Evolutionary conservation across 2,888 invertebrate species (phyloP).

Genomic region (Herminia tarsipennalis): DNA sequence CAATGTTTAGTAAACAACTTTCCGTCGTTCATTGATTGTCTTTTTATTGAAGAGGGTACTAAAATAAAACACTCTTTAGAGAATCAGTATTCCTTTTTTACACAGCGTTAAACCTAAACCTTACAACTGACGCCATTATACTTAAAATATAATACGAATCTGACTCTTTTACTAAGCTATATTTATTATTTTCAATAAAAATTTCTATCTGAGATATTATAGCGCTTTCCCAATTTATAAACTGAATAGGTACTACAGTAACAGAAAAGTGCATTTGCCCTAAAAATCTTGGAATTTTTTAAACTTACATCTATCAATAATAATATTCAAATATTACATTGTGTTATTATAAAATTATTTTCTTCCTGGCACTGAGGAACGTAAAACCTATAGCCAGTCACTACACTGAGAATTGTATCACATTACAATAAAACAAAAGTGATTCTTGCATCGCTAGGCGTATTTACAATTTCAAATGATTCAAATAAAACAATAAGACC

Average conservation of each 20-base stretch:
- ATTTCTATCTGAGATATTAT: slow-evolving; percentile 72
- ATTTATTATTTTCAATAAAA: slow-evolving; percentile 64
- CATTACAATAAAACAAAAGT: slow-evolving; percentile 29
- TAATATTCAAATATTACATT: slow-evolving; percentile 62
- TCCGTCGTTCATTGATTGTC: too few relatives aligned
- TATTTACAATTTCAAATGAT: slow-evolving; percentile 59
- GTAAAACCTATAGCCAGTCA: slow-evolving; percentile 38
- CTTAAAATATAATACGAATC: slow-evolving; percentile 83
- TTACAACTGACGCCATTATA: slow-evolving; percentile 70
- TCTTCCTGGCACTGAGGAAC: slow-evolving; percentile 50
- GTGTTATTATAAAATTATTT: slow-evolving; percentile 48
- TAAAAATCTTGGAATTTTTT: slow-evolving; percentile 69
- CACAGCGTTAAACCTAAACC: slow-evolving; percentile 76
- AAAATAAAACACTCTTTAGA: slow-evolving; percentile 64
- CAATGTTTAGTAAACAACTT: too few relatives aligned
- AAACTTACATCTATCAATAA: slow-evolving; percentile 54
- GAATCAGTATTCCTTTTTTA: slow-evolving; percentile 81
- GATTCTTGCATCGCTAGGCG: slow-evolving; percentile 60
- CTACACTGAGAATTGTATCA: slow-evolving; percentile 31
- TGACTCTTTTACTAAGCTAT: slow-evolving; percentile 77
- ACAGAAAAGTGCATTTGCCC: slow-evolving; percentile 64
- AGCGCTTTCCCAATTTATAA: slow-evolving; percentile 62
- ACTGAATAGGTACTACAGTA: slow-evolving; percentile 62
- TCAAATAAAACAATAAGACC: slow-evolving; percentile 27
- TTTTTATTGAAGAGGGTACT: neutral